These are phyloP conservation scores for Deilephila elpenor DNA, from an alignment of 2,888 invertebrate genomes.

Conservation along the genomic window DNA sequence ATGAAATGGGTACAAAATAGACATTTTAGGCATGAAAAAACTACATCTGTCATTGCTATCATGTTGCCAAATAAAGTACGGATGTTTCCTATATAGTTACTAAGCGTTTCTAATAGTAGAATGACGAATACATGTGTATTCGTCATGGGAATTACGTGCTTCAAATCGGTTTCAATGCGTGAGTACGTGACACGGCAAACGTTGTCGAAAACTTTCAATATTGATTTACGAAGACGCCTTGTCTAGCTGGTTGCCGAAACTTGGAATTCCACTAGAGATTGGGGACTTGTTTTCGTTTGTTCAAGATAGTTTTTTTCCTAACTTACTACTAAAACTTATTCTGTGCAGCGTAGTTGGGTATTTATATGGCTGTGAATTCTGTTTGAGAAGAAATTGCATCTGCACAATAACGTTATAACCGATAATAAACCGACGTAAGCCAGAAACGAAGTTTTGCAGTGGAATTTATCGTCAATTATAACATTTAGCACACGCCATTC, in stretches of 20 bases:
- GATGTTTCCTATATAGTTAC: constrained; percentile 32
- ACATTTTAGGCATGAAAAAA: no score
- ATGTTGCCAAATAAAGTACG: constrained; percentile 28
- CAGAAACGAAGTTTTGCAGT: constrained; percentile 21
- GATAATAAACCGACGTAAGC: constrained; percentile 6
- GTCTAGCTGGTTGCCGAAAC: constrained; percentile 38
- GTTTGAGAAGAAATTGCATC: neutral
- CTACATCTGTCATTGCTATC: neutral
- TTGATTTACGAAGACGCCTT: constrained; percentile 48
- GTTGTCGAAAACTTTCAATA: constrained; percentile 49
- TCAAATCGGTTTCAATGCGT: constrained; percentile 30
- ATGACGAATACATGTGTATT: constrained; percentile 25
- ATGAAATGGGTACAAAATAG: neutral
- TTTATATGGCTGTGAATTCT: neutral
- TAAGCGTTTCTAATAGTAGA: constrained; percentile 13
- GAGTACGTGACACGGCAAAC: constrained; percentile 61
- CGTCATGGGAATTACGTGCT: constrained; percentile 31
- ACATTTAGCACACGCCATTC: constrained; percentile 33
- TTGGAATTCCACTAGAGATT: constrained; percentile 33
- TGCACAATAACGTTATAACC: neutral
- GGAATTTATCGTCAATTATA: constrained; percentile 26
- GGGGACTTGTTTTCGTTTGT: neutral
- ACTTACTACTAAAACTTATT: neutral
- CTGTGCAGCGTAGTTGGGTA: neutral
- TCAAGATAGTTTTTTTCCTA: neutral